Base-by-base conservation (phyloP, 2,797 vertebrate species). In the Dendrocincla tyrannina region DNA sequence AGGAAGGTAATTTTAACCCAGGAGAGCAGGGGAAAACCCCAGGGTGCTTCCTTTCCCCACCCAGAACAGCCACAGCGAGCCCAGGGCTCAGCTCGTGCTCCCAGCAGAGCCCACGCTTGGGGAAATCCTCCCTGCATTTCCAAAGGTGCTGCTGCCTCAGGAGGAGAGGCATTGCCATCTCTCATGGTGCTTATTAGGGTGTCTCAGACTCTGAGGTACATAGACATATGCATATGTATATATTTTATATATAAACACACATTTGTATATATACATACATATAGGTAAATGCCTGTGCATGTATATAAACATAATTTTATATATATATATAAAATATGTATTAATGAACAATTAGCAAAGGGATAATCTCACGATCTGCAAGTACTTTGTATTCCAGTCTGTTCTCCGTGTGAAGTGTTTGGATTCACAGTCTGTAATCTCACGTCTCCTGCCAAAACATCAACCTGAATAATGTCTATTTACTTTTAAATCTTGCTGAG, bases 181-280 rank as follows among this genome's bases (percentile, higher is more conserved):
- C 4, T 0, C 74, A 11, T 2, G 0, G 17, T 2, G 2, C 41
- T 47, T 10, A 2, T 30, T 3, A 11, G n/a, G 33, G 27, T 4
- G 37, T 28, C 75, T 14, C 44, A 15, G 39, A 2, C 64, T 16
- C 64, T 5, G 37, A 56, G 60, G 13, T 0, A 37, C 44, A 30
- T 49, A 55, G 72, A 3, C 41, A 28, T 9, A 33, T 18, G 27
- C 30, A 6, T 35, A 35, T 33, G 69, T 4, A 25, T 37, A 6
- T 27, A 33, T 53, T 55, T 53, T 22, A 30, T n/a, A 20, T 35
- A 81, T 41, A 69, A 60, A 69, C 17, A 74, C 27, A 23, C 46
- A 25, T 66, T 82, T 69, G 14, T 30, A 18, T 52, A 62, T 55
- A 41, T 13, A 18, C 33, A 72, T 7, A 60, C 28, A 44, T 24